Evolutionary conservation across 2,888 invertebrate species (phyloP), one percentile per base, ranked within the genome.

Genomic region (Drosophila affinis): DNA sequence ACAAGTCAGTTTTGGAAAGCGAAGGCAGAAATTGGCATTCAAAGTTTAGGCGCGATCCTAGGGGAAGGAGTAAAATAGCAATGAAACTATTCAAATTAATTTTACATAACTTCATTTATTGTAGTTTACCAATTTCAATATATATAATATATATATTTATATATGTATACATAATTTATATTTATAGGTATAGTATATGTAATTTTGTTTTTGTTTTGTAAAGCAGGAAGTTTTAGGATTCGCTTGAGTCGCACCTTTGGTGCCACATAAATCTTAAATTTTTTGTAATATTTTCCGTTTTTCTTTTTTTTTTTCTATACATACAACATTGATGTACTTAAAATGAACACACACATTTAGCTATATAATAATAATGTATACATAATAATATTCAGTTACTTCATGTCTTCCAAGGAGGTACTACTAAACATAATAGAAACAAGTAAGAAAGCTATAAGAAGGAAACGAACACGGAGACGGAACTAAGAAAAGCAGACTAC

Each of bases 141-240:
- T 82, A 87, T 71, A 49, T 65, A 55, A 54, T 57, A 47, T n/a
- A 55, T 55, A 49, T 56, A 44, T 53, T 44, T 55, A 67, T 72
- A 62, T 81, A 71, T 71, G 69, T 78, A 65, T 81, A 76, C 72
- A 69, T 79, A 58, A 59, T 71, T 75, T 65, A 73, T 75, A 75
- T 73, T 79, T 81, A 59, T 72, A 77, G 53, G 67, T 67, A 57
- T 76, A 79, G 67, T 74, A 67, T 81, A 55, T 46, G 32, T 65
- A 73, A 75, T 73, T 77, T 81, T 73, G 39, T 63, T 62, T 62
- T 64, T 75, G 67, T 81, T 74, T 82, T 85, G 76, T 82, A 87
- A 89, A 89, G 86, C 88, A 87, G 86, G 89, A 87, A 89, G 86
- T 87, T 87, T 87, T 87, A 87, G 89, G 86, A 87, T 89, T 87